These are phyloP conservation scores for Hyposoter didymator DNA, from an alignment of 2,888 invertebrate genomes.

Conservation along the genomic window DNA sequence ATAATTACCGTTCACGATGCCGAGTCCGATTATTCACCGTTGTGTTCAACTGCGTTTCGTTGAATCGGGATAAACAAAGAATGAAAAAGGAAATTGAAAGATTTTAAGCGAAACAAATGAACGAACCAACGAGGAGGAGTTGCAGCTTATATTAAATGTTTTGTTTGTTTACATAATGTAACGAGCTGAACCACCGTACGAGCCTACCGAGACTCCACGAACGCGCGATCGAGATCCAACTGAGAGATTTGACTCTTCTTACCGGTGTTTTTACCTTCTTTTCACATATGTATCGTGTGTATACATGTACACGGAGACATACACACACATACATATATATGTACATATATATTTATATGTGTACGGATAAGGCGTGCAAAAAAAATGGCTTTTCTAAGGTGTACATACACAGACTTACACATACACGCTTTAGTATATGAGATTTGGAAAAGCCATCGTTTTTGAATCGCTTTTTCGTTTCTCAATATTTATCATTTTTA, in stretches of 20 bases:
- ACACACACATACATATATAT: slow-evolving; percentile 2
- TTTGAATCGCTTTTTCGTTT: slow-evolving; percentile 39
- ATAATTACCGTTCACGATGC: slow-evolving; percentile 37
- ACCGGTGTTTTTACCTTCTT: slow-evolving; percentile 62
- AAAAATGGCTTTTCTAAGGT: slow-evolving; percentile 13
- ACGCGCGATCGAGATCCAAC: slow-evolving; percentile 72
- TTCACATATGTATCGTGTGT: slow-evolving; percentile 51
- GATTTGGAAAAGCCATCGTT: slow-evolving; percentile 72
- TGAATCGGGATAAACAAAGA: neutral
- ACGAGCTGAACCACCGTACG: slow-evolving; percentile 74
- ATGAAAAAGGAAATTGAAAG: slow-evolving; percentile 23
- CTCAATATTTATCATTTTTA: slow-evolving; percentile 16
- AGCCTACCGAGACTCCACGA: slow-evolving; percentile 75
- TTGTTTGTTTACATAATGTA: slow-evolving; percentile 75
- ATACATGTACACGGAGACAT: slow-evolving; percentile 6
- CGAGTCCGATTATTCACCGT: slow-evolving; percentile 16
- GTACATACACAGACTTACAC: neutral
- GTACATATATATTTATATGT: neutral
- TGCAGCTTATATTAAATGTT: slow-evolving; percentile 76
- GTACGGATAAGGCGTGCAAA: neutral
- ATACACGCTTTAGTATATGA: slow-evolving; percentile 68
- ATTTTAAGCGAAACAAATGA: slow-evolving; percentile 37
- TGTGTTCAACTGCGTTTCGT: neutral
- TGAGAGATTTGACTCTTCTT: slow-evolving; percentile 37
- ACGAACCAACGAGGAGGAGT: slow-evolving; percentile 69